Base-by-base conservation (phyloP, 2,797 vertebrate species). In the Myotis pilosus region DNA sequence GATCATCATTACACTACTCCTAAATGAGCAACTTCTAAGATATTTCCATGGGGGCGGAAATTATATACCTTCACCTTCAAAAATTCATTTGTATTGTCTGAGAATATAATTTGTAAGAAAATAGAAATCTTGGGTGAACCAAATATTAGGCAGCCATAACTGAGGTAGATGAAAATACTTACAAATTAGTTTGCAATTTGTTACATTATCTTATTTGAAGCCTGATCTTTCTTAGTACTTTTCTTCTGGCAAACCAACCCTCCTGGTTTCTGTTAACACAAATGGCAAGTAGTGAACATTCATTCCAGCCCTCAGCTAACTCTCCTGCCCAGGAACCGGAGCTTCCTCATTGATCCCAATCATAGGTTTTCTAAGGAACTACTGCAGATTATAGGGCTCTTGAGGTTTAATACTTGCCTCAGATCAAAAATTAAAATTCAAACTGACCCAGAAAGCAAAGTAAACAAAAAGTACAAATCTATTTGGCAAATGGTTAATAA, bases 381-480 rank as follows among this genome's bases (percentile, higher is more conserved):
- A 83, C 44, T 79, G 9, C 41, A 80, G 28, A 51, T 30, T 71
- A 76, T 12, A 95, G 44, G 41, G 49, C 41, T n/a, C 47, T 19
- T 66, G 41, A 47, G 47, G 38, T 33, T 82, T 86, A 82, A 78
- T 60, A 83, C 12, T 91, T 72, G 47, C 49, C 79, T 87, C 8
- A 57, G 68, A 92, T 75, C 38, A 93, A 79, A 72, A 86, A 95
- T 57, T 80, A 76, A 91, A 95, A 94, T 83, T 55, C 33, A 89
- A 89, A 89, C 66, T 95, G 38, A 78, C 60, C n/a, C 53, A 91
- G 60, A 76, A 89, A 87, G 38, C 57, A 94, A 95, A 82, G 1
- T 71, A 55, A 94, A 83, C 76, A 20, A 76, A 86, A 83, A 84
- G 74, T 74, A 33, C 51, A 78, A 93, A 80, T 49, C 3, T 10